A percentile compares a stretch with the other conserved stretches of the same genome.
Evolutionary conservation across 2,888 invertebrate genomes (phyloP).

Genomic region (Meiosimyza platycephala): DNA sequence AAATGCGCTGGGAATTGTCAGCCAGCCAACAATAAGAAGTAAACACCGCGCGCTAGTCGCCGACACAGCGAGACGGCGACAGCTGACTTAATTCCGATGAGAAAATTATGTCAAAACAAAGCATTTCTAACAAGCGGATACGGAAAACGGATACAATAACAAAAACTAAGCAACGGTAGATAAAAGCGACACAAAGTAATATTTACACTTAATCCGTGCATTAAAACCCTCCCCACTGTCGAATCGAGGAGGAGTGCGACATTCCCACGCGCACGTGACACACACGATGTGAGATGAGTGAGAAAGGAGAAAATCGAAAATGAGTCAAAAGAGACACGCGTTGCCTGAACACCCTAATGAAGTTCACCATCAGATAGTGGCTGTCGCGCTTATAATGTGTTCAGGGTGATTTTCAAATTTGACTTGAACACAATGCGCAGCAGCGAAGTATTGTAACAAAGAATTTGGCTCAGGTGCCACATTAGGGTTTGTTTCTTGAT

Average conservation of each 20-base stretch:
- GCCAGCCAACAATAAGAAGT: too few species aligned
- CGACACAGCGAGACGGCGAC: conserved; percentile 18
- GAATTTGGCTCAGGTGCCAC: too few species aligned
- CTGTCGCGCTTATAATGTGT: too few species aligned
- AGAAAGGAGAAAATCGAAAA: conserved; percentile 3
- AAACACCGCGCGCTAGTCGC: too few species aligned
- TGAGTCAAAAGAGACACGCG: neutral
- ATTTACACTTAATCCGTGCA: conserved; percentile 18
- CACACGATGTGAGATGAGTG: conserved; percentile 21
- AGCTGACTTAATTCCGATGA: conserved; percentile 45
- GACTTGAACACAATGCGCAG: neutral
- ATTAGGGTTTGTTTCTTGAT: too few species aligned
- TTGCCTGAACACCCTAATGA: conserved; percentile 11
- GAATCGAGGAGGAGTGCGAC: conserved; percentile 12
- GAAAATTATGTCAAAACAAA: conserved; percentile 43
- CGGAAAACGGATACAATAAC: conserved; percentile 24
- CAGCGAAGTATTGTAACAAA: too few species aligned
- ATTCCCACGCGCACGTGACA: conserved; percentile 46
- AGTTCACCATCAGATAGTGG: neutral
- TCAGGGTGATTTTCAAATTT: conserved; percentile 4
- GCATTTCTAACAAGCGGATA: conserved; percentile 8
- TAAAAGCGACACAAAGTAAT: neutral
- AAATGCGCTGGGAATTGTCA: too few species aligned
- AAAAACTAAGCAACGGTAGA: neutral
- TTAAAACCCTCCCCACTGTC: neutral